phyloP scores from a whole-genome alignment of 2,797 vertebrate species.

The Falco berigora region DNA sequence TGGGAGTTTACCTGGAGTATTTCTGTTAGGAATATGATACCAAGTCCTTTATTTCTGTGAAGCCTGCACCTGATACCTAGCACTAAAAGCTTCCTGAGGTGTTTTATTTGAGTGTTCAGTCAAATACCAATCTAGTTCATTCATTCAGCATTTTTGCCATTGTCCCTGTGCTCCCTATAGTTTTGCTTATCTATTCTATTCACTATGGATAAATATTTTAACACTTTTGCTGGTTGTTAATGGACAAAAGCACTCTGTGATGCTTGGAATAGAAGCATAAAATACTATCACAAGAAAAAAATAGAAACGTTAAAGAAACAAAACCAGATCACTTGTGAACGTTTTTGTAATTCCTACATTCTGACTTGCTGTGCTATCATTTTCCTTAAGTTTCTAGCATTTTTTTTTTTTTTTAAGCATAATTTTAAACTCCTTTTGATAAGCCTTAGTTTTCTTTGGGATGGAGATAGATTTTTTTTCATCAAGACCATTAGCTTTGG shows the following conservation, averaged over 20 bases:
- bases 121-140: not conserved
- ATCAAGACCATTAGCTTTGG: not conserved
- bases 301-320: not conserved
- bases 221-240: not conserved
- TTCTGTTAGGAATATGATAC: not conserved
- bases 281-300: not conserved
- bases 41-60: not conserved
- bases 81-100: not conserved
- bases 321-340: not conserved
- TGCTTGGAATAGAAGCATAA: not conserved
- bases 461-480: not conserved
- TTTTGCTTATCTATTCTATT: not conserved
- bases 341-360: not conserved
- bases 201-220: not conserved
- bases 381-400: not conserved
- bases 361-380: not conserved
- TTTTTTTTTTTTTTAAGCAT: not conserved
- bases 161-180: not conserved
- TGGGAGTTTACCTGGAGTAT: not conserved
- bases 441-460: not conserved
- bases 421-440: not conserved
- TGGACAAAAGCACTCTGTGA: not conserved
- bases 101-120: not conserved
- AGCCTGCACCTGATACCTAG: not conserved
- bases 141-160: not conserved